Evolutionary conservation across 2,113 vertebrate species (phyloP), one percentile per base, ranked within the genome.

Genomic region (Electrona antarctica): DNA sequence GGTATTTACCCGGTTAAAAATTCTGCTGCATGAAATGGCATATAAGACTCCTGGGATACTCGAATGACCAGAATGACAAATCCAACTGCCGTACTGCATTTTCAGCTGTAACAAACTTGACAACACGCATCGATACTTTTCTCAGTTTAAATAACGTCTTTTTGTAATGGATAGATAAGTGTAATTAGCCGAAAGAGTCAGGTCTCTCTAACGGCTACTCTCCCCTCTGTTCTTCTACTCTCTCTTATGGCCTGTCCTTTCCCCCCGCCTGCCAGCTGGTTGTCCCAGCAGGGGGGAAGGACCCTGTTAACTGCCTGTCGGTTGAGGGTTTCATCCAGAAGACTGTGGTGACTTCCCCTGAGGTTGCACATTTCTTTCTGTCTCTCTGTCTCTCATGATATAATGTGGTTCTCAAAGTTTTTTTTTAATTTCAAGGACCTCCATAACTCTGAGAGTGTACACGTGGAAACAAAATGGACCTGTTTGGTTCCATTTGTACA

Each of bases 281-380:
- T 93, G 92, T 87, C 88, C 93, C 93, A 82, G 92, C 92, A 77
- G 91, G 91, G 82, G 92, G 91, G 83, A 91, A 94, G 78, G 95
- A 96, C 81, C 87, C 93, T 63, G 90, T 92, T 90, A 93, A 91
- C 91, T 92, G 92, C 91, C 93, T 93, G 85, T 94, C 94, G 94
- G 93, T 96, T 90, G 98, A 98, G 87, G 94, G 95, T 91, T 96
- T 97, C 92, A 91, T 94, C 74, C 96, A 97, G 95, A 98, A 97
- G 96, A 98, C 95, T 91, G 87, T 98, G 86, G 91, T 95, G 85
- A 94, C 96, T 14, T 99, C 97, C 82, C 96, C 96, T 84, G 97
- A 99, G 97, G 97, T 99, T 95, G 88, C 89, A 90, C 47, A 69
- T 85, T 69, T 90, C 80, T 87, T 64, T 81, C 81, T 45, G 58